Evolutionary conservation across 1,140 invertebrate genomes (phyloP).

Genomic region (Diorhabda carinulata): DNA sequence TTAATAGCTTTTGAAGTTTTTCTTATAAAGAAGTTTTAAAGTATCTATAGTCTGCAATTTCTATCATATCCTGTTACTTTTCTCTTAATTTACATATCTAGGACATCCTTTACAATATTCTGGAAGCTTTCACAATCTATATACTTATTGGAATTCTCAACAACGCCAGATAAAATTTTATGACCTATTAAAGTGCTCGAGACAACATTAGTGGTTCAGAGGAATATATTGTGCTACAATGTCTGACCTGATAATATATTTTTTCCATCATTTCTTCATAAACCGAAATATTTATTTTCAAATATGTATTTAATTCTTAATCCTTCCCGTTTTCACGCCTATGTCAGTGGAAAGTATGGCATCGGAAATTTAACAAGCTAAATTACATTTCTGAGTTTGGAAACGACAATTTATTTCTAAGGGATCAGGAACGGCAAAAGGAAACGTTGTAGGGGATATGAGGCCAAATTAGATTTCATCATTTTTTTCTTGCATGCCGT

Average conservation of each 20-base stretch:
- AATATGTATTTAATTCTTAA: no score
- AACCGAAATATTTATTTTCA: no score
- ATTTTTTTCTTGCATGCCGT: neutral
- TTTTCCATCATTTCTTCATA: no score
- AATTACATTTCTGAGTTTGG: slow-evolving; percentile 2
- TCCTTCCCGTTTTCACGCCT: no score
- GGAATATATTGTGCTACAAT: neutral
- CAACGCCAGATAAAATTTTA: neutral
- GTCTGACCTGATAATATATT: no score
- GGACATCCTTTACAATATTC: neutral
- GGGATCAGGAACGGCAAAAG: neutral
- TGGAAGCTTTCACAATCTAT: neutral
- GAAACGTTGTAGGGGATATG: neutral
- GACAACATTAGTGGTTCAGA: neutral
- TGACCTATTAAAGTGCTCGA: neutral
- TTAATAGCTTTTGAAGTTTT: no score
- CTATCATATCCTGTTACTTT: no score
- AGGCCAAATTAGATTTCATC: neutral
- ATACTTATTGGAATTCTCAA: neutral
- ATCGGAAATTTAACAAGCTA: slow-evolving; percentile 2
- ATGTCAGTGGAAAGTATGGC: no score
- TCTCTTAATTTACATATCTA: no score
- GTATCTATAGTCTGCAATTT: no score
- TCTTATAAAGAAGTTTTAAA: no score
- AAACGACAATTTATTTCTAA: slow-evolving; percentile 3